Evolutionary conservation across 2,797 vertebrate species (phyloP), one percentile per base, ranked within the genome.

Genomic region (Gorsachius magnificus): DNA sequence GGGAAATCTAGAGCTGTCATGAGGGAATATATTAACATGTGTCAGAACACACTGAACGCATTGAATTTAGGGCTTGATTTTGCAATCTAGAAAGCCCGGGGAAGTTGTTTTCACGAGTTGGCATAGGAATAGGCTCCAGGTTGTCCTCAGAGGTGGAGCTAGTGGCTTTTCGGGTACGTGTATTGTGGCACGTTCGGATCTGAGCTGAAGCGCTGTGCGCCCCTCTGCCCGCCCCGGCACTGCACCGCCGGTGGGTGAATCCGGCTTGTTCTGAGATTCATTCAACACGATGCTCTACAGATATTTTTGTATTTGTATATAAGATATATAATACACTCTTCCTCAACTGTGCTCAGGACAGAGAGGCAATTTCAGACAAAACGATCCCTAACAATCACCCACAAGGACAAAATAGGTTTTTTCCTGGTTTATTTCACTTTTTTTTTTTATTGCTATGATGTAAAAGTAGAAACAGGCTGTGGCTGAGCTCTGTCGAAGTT

Each of bases 1-100:
- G 95, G 90, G 65, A 96, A 97, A 91, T 18, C 28, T 46, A 41
- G 56, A 70, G 64, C 72, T 84, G 66, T 91, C 90, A 70, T n/a
- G 79, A 96, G 81, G 92, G 88, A 95, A 79, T 87, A 88, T 38
- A 48, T 79, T 72, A 85, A 64, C 91, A 35, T 10, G 36, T 14
- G 15, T 72, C 58, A 93, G 82, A 86, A 92, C 74, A 88, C 60
- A 48, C 21, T 64, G 66, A 60, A 54, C 1, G 2, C 28, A 26
- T 25, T 65, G 76, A 76, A 36, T 57, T 64, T 20, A 61, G 58
- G 68, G 50, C 45, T 87, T 64, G 57, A 13, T 89, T 89, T 83
- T 51, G 38, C 41, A 41, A 9, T 4, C 19, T 10, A 43, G 38
- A 74, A 92, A 75, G n/a, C 51, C 58, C 16, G 3, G 9, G 38